These are phyloP conservation scores for Drosophila navojoa DNA, from an alignment of 1,140 invertebrate species.

Conservation along the genomic window DNA sequence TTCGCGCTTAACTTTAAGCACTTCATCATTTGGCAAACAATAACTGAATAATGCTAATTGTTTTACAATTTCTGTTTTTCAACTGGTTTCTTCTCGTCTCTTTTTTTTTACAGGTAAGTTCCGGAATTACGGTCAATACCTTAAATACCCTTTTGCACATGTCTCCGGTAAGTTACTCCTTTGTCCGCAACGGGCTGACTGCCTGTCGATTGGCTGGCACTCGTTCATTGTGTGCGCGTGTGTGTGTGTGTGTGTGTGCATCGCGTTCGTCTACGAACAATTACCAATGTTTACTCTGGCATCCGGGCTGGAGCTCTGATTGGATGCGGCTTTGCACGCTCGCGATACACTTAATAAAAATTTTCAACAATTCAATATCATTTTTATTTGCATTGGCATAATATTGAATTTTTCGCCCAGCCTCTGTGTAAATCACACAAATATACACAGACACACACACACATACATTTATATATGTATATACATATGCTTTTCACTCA, in stretches of 20 bases:
- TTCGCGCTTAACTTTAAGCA: neutral
- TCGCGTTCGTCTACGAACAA: slow-evolving; percentile 23
- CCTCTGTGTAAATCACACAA: slow-evolving; percentile 63
- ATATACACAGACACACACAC: slow-evolving; percentile 38
- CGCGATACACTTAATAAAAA: slow-evolving; percentile 71
- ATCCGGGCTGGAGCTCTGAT: slow-evolving; percentile 45
- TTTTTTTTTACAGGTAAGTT: slow-evolving; percentile 61
- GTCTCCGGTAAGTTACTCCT: slow-evolving; percentile 42
- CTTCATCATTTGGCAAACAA: neutral
- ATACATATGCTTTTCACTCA: slow-evolving; percentile 76
- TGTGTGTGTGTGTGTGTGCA: no score
- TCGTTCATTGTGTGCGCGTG: neutral
- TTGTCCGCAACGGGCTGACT: slow-evolving; percentile 1
- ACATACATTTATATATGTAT: neutral
- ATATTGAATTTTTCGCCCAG: slow-evolving; percentile 67
- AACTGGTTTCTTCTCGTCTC: slow-evolving; percentile 8
- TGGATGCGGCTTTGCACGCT: slow-evolving; percentile 34
- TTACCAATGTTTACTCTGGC: slow-evolving; percentile 46
- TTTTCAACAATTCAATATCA: slow-evolving; percentile 79
- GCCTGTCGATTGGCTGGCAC: slow-evolving; percentile 14
- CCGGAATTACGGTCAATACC: slow-evolving; percentile 16
- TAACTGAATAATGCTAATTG: slow-evolving; percentile 48
- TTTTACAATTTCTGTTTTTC: slow-evolving; percentile 29
- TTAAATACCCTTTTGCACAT: slow-evolving; percentile 50
- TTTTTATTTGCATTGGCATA: slow-evolving; percentile 74